These are phyloP conservation scores for Rafetus swinhoei DNA, from an alignment of 2,113 vertebrate genomes.

Conservation along the genomic window DNA sequence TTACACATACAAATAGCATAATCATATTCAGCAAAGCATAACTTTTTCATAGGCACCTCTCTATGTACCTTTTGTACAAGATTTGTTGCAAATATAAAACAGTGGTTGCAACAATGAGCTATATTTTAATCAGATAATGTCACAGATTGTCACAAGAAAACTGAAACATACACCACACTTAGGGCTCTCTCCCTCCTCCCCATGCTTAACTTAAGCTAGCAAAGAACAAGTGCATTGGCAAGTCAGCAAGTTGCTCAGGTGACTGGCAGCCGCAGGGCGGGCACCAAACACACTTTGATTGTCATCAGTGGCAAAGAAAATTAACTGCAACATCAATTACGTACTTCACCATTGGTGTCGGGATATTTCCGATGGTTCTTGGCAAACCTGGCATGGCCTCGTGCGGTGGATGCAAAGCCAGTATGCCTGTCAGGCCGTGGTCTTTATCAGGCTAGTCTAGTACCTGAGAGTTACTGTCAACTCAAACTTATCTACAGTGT, in stretches of 20 bases:
- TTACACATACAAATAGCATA: too few relatives aligned
- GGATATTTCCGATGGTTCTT: neutral
- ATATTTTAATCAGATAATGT: too few relatives aligned
- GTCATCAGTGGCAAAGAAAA: neutral
- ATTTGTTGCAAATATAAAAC: too few relatives aligned
- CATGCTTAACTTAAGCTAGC: neutral
- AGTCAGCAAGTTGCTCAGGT: neutral
- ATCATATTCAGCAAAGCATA: too few relatives aligned
- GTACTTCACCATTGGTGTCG: neutral
- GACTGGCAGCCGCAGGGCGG: neutral
- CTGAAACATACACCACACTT: neutral
- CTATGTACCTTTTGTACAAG: too few relatives aligned
- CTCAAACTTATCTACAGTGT: neutral
- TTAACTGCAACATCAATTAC: neutral
- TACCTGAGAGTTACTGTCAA: neutral
- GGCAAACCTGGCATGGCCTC: neutral
- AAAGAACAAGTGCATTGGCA: neutral
- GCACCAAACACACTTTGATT: neutral
- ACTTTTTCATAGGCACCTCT: too few relatives aligned
- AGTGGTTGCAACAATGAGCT: too few relatives aligned
- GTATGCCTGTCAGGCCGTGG: neutral
- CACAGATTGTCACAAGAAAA: neutral
- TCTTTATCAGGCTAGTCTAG: neutral
- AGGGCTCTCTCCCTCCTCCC: neutral
- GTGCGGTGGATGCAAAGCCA: neutral